Base-by-base conservation (phyloP, 1,140 invertebrate species). In the Tetragonula clypearis region DNA sequence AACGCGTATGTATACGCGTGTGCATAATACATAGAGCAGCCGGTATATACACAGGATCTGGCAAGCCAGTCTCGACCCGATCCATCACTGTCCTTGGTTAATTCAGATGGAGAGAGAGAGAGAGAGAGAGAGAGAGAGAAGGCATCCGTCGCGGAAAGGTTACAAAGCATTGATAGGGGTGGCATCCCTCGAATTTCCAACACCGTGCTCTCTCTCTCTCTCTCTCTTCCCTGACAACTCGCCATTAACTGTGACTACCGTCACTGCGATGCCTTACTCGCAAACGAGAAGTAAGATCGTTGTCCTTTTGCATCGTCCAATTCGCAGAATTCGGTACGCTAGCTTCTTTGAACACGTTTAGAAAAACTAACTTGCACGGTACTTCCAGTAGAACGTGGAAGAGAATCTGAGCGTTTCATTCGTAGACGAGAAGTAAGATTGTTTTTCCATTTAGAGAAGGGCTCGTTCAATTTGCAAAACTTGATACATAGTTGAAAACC, bases 21-120 rank as follows among this genome's bases (percentile, higher is more conserved):
- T 86, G 85, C 68, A 86, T 86, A 86, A 88, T 81, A 81, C 62
- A 82, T 69, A 80, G 1, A 66, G 66, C 30, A 56, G 62, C 17
- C 5, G 56, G n/a, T n/a, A 62, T 66, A 75, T 79, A 78, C 68
- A 88, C 79, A 71, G 79, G 35, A 82, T 65, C 83, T 79, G 41
- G 68, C 58, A 82, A 76, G 82, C 83, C 77, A 75, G 62, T 62
- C 71, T 55, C 65, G 41, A n/a, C 74, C 75, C 88, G 72, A 91
- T 91, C 84, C 87, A 91, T 91, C 90, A 91, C 90, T 91, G 90
- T 91, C 90, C 90, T 68, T 62, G 79, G 79, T 82, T 91, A 89
- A 91, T 91, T 91, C 87, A 82, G 66, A 87, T 80, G 41, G 30
- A 58, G 68, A 78, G 41, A 41, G 41, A 41, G 41, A 41, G 41